A percentile compares a stretch with the other conserved stretches of the same genome.
Evolutionary conservation across 2,888 invertebrate species (phyloP).

Genomic region (Volucella bombylans): DNA sequence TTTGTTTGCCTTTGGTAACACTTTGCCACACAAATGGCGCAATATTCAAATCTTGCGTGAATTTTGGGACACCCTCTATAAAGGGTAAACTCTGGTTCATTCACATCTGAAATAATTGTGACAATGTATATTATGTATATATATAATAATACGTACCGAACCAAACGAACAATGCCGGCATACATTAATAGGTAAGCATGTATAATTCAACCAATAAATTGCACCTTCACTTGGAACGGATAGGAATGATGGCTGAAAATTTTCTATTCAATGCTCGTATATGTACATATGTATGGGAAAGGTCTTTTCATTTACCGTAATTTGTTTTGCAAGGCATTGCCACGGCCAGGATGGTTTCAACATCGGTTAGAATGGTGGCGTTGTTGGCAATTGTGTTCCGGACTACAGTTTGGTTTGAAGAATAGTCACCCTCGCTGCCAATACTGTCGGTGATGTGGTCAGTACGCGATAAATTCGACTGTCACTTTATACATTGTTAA

Average conservation of each 20-base stretch:
- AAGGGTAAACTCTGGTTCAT: too few species aligned
- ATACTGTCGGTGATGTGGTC: conserved; percentile 18
- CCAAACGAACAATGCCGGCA: too few species aligned
- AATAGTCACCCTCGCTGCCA: conserved; percentile 10
- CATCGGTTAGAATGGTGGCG: conserved; percentile 29
- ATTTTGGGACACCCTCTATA: too few species aligned
- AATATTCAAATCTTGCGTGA: too few species aligned
- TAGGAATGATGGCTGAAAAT: conserved; percentile 8
- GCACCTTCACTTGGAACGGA: background rate
- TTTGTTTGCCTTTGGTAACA: too few species aligned
- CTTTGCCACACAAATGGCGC: too few species aligned
- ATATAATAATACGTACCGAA: too few species aligned
- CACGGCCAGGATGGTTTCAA: conserved; percentile 39
- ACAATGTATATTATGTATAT: too few species aligned
- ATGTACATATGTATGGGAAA: background rate
- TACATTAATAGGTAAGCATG: too few species aligned
- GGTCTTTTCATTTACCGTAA: conserved; percentile 26
- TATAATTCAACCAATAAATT: too few species aligned
- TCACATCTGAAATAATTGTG: too few species aligned
- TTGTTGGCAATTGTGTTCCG: conserved; percentile 32
- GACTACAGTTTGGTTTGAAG: conserved; percentile 41
- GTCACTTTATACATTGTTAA: conserved; percentile 69
- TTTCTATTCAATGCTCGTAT: background rate
- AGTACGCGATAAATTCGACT: conserved; percentile 61
- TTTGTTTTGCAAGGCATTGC: conserved; percentile 37